A percentile compares a stretch with the other conserved stretches of the same genome.
Evolutionary conservation across 2,888 invertebrate genomes (phyloP).

Genomic region (Scaptomyza reducta): DNA sequence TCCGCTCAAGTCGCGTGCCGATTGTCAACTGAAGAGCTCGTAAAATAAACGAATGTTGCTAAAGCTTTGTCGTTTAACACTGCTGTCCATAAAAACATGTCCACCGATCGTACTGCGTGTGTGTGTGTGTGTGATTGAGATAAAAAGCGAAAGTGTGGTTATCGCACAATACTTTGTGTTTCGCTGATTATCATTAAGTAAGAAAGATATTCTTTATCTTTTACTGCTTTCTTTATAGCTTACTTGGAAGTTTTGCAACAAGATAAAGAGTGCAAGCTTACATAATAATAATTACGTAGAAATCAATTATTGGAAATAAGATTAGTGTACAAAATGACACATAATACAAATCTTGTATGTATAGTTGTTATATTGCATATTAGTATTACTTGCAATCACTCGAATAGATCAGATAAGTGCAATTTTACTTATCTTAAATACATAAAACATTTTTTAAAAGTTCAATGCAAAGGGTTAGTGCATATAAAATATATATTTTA

Average conservation of each 20-base stretch:
- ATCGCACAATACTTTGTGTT: neutral
- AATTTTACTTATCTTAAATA: too few species aligned
- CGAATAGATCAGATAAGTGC: too few species aligned
- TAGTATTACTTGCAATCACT: too few species aligned
- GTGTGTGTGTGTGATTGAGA: too few species aligned
- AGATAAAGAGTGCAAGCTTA: neutral
- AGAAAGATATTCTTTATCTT: neutral
- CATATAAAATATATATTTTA: too few species aligned
- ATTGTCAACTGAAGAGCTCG: slow-evolving; percentile 34
- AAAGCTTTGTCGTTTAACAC: slow-evolving; percentile 28
- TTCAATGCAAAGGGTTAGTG: too few species aligned
- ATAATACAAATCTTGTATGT: too few species aligned
- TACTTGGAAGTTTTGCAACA: neutral
- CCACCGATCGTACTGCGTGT: slow-evolving; percentile 1
- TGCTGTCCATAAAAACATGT: slow-evolving; percentile 24
- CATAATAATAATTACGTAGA: neutral
- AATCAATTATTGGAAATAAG: neutral
- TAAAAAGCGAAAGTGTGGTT: neutral
- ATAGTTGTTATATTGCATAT: too few species aligned
- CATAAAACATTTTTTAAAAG: too few species aligned
- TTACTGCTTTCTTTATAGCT: neutral
- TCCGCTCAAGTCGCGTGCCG: slow-evolving; percentile 18
- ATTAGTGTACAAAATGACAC: neutral
- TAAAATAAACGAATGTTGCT: slow-evolving; percentile 2
- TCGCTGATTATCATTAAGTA: neutral